phyloP scores from a whole-genome alignment of 2,113 vertebrate species.

The Phoxinus phoxinus region DNA sequence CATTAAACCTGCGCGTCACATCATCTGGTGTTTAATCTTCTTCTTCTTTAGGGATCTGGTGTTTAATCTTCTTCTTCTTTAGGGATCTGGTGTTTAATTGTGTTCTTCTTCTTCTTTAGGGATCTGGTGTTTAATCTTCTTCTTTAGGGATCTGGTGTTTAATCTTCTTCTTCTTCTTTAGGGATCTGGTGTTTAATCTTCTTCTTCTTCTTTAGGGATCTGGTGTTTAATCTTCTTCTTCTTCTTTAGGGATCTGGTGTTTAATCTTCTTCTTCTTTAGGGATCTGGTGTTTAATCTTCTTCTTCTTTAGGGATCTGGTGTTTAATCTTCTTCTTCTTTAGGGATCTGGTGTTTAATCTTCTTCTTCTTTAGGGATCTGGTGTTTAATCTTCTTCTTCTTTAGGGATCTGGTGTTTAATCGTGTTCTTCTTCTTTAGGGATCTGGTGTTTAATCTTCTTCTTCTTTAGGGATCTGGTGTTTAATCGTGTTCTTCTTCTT shows the following conservation, averaged over 20 bases:
- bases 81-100: too few species aligned
- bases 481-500: too few species aligned
- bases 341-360: too few species aligned
- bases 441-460: not conserved
- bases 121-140: not conserved
- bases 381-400: not conserved
- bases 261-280: not conserved
- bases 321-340: not conserved
- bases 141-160: too few species aligned
- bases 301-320: not conserved
- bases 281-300: too few species aligned
- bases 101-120: not conserved
- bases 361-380: not conserved
- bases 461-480: too few species aligned
- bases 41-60: not conserved
- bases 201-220: too few species aligned
- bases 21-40: not conserved
- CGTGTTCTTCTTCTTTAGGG: not conserved
- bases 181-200: not conserved
- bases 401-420: too few species aligned
- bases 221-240: too few species aligned
- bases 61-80: not conserved
- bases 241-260: not conserved
- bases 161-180: not conserved
- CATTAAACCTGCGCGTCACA: constrained; percentile 23